Base-by-base conservation (phyloP, 1,140 invertebrate genomes). In the Procambarus virginalis region DNA sequence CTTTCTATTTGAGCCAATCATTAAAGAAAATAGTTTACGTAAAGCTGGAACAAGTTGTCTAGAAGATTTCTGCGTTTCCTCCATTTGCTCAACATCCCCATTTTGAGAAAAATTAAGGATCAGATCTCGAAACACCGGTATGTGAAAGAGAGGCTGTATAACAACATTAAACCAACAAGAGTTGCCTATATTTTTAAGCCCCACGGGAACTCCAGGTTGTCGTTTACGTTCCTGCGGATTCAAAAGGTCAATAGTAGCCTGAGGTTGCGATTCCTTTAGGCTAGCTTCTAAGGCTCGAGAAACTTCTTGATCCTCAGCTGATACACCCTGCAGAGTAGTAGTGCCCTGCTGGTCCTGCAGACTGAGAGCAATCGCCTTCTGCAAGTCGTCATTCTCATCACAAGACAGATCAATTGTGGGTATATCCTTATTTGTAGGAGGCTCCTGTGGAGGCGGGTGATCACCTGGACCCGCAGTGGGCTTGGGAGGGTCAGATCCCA, bases 111-210 rank as follows among this genome's bases (percentile, higher is more conserved):
- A 95, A 83, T 93, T 94, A 3, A 95, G 92, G 64, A 95, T 94
- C 80, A 94, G 91, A 76, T 93, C 92, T 73, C 94, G 91, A 92
- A 95, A 95, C 60, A 93, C 93, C 20, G 93, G 93, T 51, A 95
- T 90, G 92, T 95, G 93, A 92, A 95, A 95, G 64, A 95, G 92
- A 20, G 94, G 94, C 93, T 95, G 95, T 89, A 95, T 95, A 22
- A 95, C 94, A 91, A 94, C 94, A 93, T 94, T 95, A 92, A 95
- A 95, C 95, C 95, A 95, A 92, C 95, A 95, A 2, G 94, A 95
- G 85, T 95, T 95, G n/a, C 95, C 95, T 45, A 95, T 94, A 93
- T 95, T 95, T 92, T 94, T 94, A 46, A 95, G 92, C 14, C 94
- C 95, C 68, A 95, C 94, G 49, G 95, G 94, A 93, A 90, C 85